Conservation (phyloP, 1,140 invertebrate genomes). For the Lasioglossum albipes region DNA sequence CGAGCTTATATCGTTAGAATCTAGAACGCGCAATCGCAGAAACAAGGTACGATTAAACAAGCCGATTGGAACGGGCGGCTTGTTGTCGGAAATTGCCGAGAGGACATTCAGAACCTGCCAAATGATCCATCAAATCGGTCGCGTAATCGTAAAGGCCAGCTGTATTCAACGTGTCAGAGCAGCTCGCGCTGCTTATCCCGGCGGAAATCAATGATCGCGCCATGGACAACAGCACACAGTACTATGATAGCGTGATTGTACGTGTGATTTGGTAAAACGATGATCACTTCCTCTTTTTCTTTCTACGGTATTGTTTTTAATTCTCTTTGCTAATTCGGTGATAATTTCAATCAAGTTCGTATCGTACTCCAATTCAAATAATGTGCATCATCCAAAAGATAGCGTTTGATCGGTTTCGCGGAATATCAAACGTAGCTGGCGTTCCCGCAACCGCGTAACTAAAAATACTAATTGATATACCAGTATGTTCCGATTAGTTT, state of each 20-base stretch:
- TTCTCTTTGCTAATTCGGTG: no score
- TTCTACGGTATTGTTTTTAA: no score
- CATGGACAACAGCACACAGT: no score
- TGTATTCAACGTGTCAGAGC: background rate
- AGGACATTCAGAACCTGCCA: constrained; percentile 21
- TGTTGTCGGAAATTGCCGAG: background rate
- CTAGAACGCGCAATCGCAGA: background rate
- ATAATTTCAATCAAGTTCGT: no score
- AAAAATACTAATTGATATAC: constrained; percentile 19
- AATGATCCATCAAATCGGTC: constrained; percentile 16
- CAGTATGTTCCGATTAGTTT: background rate
- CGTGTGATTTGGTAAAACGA: no score
- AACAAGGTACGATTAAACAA: background rate
- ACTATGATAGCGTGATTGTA: no score
- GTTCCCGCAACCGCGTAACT: background rate
- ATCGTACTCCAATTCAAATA: no score
- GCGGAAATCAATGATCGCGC: background rate
- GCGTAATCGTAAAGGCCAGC: background rate
- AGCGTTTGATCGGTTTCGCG: background rate
- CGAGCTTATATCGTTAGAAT: background rate
- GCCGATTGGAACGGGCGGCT: background rate
- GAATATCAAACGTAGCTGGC: constrained; percentile 1
- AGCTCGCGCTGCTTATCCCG: background rate
- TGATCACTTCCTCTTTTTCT: no score
- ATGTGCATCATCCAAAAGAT: background rate